These are phyloP conservation scores for Brachypterus glaber DNA, from an alignment of 2,888 invertebrate species.

Conservation along the genomic window DNA sequence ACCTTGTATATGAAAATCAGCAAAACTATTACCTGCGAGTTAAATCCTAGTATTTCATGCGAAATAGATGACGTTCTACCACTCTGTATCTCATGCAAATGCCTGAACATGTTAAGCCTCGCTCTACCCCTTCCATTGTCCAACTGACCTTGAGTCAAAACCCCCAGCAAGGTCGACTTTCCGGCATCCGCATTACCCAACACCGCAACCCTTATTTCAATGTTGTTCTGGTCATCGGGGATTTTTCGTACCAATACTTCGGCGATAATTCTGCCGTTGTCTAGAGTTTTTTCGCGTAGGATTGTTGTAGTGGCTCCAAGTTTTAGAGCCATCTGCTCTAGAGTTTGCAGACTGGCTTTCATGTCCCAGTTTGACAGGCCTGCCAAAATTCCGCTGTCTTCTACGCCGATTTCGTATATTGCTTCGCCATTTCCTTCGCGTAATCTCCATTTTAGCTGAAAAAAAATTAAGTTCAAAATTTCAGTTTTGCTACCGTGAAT, in stretches of 20 bases:
- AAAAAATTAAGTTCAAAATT: too few relatives aligned
- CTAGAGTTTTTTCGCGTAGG: constrained; percentile 54
- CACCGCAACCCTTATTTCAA: constrained; percentile 81
- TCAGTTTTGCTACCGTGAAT: too few relatives aligned
- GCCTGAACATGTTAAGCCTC: constrained; percentile 87
- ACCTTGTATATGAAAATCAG: too few relatives aligned
- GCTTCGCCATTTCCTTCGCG: constrained; percentile 94
- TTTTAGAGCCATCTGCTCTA: constrained; percentile 80
- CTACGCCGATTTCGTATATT: constrained; percentile 94
- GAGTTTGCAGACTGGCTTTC: constrained; percentile 73
- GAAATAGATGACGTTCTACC: constrained; percentile 93
- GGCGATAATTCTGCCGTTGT: constrained; percentile 56
- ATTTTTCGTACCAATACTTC: constrained; percentile 86
- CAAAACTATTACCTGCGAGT: constrained; percentile 64
- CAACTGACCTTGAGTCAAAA: constrained; percentile 88
- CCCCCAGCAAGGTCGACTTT: constrained; percentile 93
- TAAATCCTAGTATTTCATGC: constrained; percentile 94
- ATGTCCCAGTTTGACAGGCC: constrained; percentile 79
- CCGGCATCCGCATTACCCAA: constrained; percentile 94
- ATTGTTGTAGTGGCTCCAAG: constrained; percentile 75
- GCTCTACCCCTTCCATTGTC: constrained; percentile 95
- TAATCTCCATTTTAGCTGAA: constrained; percentile 90
- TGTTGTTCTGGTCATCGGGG: constrained; percentile 77
- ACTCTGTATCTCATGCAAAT: constrained; percentile 89
- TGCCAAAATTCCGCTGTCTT: constrained; percentile 78